Base-by-base conservation (phyloP, 37 sponge, comb jelly and placozoan genomes). In the Mnemiopsis leidyi region DNA sequence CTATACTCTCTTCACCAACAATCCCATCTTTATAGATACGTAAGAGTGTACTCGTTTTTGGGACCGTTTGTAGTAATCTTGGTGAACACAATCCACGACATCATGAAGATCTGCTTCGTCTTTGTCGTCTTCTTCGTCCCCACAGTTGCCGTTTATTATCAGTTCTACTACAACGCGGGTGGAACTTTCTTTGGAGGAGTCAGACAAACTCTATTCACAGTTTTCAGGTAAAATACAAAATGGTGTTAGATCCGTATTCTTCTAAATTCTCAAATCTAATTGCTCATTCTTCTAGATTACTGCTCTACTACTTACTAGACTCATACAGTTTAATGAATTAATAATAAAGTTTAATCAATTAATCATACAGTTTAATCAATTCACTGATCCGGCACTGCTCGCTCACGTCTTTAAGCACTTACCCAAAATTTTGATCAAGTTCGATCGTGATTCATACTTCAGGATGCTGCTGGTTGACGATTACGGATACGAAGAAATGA, bases 401-500 rank as follows among this genome's bases (percentile, higher is more conserved):
- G n/a, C n/a, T n/a, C n/a, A n/a, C n/a, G n/a, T n/a, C n/a, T n/a
- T n/a, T n/a, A n/a, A n/a, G n/a, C n/a, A n/a, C n/a, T n/a, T n/a
- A n/a, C n/a, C n/a, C n/a, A n/a, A n/a, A n/a, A n/a, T n/a, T n/a
- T n/a, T n/a, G n/a, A n/a, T n/a, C n/a, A n/a, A n/a, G n/a, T n/a
- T n/a, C n/a, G n/a, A n/a, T n/a, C n/a, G n/a, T n/a, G n/a, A n/a
- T n/a, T n/a, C n/a, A n/a, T 48, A 5, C 61, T 35, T 35, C 29
- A 79, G 82, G 29, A 79, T 79, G 82, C 36, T 79, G 82, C 82
- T 79, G 36, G 82, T 79, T 3, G 82, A 79, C 37, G 82, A 79
- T 23, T 79, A 79, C 36, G 82, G 82, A 13, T 79, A 79, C 36
- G 82, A 79, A 33, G 29, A 32, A 13, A 79, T 79, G 23, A 79